A percentile compares a stretch with the other conserved stretches of the same genome.
phyloP scores from a whole-genome alignment of 2,797 vertebrate genomes.

The Thunnus albacares region DNA sequence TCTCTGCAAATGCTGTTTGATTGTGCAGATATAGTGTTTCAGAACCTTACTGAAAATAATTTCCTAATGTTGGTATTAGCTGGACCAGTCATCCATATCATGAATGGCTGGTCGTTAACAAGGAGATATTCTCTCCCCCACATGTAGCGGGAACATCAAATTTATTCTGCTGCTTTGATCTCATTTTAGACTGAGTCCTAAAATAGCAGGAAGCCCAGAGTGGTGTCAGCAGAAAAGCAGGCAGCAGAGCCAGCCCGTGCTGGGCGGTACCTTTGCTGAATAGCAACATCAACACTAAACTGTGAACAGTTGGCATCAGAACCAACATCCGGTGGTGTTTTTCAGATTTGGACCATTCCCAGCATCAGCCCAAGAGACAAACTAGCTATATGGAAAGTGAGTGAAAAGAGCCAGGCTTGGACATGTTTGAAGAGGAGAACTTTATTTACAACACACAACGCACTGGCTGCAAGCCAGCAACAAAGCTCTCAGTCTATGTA shows the following conservation, averaged over 20 bases:
- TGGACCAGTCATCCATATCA: constrained; percentile 61
- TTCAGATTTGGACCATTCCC: constrained; percentile 67
- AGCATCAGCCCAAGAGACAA: constrained; percentile 69
- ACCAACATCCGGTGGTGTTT: constrained; percentile 66
- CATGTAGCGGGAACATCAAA: constrained; percentile 62
- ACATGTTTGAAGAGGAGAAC: constrained; percentile 85
- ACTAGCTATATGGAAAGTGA: constrained; percentile 68
- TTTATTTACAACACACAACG: constrained; percentile 92
- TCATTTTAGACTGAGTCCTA: constrained; percentile 70
- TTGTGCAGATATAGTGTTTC: constrained; percentile 21
- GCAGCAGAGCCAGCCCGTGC: constrained; percentile 37
- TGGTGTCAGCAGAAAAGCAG: constrained; percentile 74
- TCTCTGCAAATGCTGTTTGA: constrained; percentile 34
- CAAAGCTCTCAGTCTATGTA: constrained; percentile 79
- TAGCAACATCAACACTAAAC: constrained; percentile 73
- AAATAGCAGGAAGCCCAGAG: constrained; percentile 68
- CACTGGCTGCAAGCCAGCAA: constrained; percentile 80
- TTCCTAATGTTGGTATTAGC: constrained; percentile 27
- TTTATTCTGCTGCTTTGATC: constrained; percentile 77
- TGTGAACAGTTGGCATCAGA: constrained; percentile 64
- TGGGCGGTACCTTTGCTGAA: constrained; percentile 37
- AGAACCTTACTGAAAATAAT: constrained; percentile 25
- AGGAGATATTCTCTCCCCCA: constrained; percentile 52
- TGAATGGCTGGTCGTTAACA: constrained; percentile 64
- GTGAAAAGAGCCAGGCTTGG: constrained; percentile 76